phyloP scores from a whole-genome alignment of 2,113 vertebrate genomes.

The Eulacestoma nigropectus region DNA sequence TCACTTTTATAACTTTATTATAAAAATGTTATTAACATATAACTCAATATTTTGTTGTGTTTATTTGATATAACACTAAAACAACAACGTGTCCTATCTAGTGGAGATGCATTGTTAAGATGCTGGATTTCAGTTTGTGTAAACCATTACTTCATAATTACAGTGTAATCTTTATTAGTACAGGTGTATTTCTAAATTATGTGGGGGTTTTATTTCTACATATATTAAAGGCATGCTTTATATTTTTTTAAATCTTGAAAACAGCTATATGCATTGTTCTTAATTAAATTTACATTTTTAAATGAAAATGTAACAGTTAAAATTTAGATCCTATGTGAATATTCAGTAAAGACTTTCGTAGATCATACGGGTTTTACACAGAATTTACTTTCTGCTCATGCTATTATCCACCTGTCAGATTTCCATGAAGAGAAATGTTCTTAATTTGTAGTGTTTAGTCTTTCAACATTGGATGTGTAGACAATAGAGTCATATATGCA shows the following conservation, averaged over 20 bases:
- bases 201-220: not conserved
- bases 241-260: not conserved
- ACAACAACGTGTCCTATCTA: not conserved
- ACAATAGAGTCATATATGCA: not conserved
- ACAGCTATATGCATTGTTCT: not conserved
- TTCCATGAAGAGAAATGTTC: not conserved
- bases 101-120: not conserved
- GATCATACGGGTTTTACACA: not conserved
- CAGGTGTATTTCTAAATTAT: not conserved
- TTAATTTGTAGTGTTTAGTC: not conserved
- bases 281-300: not conserved
- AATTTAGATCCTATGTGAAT: not conserved
- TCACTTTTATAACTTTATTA: no score
- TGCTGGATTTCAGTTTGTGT: not conserved
- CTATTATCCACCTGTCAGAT: not conserved
- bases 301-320: not conserved
- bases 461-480: not conserved
- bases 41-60: not conserved
- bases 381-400: not conserved
- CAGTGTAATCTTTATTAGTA: not conserved
- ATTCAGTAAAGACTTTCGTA: not conserved
- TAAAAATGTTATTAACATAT: not conserved
- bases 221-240: not conserved
- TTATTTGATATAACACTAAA: not conserved
- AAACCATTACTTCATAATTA: not conserved